Conservation (phyloP, 1,140 invertebrate genomes). For the Caenorhabditis elegans region WBcel235 BX284604.4:12261001-12261500, state of each 20-base stretch:
- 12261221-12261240: too few species aligned
- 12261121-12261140: background rate
- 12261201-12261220: background rate
- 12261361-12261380: background rate
- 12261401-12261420: background rate
- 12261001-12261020: background rate
- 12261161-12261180: background rate
- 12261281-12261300: too few species aligned
- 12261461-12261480: background rate
- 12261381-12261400: background rate
- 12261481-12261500: background rate
- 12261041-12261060: background rate
- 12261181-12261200: background rate
- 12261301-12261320: too few species aligned
- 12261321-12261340: too few species aligned
- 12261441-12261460: background rate
- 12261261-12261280: too few species aligned
- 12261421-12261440: background rate
- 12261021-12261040: background rate
- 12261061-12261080: background rate
- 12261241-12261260: too few species aligned
- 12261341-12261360: background rate
- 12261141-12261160: background rate
- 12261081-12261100: background rate
- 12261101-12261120: background rate